These are phyloP conservation scores for Xiphias gladius DNA, from an alignment of 2,113 vertebrate genomes.

Conservation along the genomic window DNA sequence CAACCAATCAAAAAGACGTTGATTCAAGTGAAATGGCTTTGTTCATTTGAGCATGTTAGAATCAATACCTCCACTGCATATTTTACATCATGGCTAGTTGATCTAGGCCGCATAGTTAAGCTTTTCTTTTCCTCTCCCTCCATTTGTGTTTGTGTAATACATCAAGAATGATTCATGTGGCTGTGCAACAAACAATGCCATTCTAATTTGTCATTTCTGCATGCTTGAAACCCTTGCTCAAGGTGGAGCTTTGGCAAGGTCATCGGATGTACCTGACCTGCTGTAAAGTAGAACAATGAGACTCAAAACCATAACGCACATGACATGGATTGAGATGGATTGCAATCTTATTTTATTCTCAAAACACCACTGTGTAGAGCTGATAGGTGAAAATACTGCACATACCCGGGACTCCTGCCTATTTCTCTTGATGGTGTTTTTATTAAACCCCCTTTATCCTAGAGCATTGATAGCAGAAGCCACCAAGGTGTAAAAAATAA, in stretches of 20 bases:
- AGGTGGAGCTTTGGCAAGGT: constrained; percentile 59
- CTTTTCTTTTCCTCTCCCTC: constrained; percentile 1
- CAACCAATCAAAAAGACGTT: constrained; percentile 44
- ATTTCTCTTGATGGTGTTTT: background rate
- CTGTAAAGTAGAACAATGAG: constrained; percentile 57
- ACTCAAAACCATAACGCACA: constrained; percentile 52
- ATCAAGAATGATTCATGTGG: constrained; percentile 68
- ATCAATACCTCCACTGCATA: constrained; percentile 55
- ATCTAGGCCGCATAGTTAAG: constrained; percentile 33
- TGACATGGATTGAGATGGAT: constrained; percentile 66
- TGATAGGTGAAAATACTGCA: constrained; percentile 13
- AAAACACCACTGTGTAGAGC: constrained; percentile 6
- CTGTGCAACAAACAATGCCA: constrained; percentile 59
- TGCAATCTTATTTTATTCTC: constrained; percentile 46
- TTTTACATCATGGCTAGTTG: constrained; percentile 31
- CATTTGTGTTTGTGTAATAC: constrained; percentile 36
- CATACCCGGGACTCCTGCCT: background rate
- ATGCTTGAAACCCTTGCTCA: constrained; percentile 57
- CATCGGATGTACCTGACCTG: constrained; percentile 56
- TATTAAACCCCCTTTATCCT: constrained; percentile 21
- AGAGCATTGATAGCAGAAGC: constrained; percentile 9
- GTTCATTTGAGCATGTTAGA: constrained; percentile 60
- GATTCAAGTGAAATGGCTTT: constrained; percentile 64
- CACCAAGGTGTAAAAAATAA: constrained; percentile 30
- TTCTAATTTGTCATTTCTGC: constrained; percentile 77